phyloP scores from a whole-genome alignment of 2,797 vertebrate genomes.

The Emydoidea blandingii region DNA sequence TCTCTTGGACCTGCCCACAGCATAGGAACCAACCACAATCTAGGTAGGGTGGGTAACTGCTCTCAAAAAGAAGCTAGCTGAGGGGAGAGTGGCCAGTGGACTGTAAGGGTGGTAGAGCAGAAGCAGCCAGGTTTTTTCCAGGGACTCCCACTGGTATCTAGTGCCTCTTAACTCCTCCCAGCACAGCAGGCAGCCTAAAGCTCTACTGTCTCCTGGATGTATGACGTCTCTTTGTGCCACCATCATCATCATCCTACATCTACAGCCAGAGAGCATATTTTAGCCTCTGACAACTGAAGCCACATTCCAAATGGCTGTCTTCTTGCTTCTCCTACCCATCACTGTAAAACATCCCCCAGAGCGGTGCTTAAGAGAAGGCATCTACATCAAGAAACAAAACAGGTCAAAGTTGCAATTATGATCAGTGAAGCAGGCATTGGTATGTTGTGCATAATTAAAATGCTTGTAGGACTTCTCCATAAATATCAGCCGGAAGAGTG shows the following conservation, averaged over 20 bases:
- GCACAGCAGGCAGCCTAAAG: not conserved
- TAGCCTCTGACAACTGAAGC: slow-evolving; percentile 15
- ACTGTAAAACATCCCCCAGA: slow-evolving; percentile 64
- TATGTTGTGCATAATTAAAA: slow-evolving; percentile 76
- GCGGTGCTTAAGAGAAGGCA: slow-evolving; percentile 61
- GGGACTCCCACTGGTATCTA: not conserved
- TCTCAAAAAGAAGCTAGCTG: fast-evolving
- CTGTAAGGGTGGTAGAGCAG: not conserved
- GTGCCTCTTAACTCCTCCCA: not conserved
- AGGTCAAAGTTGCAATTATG: slow-evolving; percentile 74
- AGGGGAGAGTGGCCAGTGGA: not conserved
- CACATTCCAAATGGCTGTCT: not conserved
- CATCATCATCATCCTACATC: not conserved
- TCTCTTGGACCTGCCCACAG: not conserved
- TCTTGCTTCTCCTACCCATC: slow-evolving; percentile 5
- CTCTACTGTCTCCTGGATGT: not conserved
- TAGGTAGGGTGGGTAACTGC: not conserved
- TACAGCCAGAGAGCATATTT: not conserved
- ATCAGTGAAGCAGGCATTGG: slow-evolving; percentile 75
- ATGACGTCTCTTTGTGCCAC: not conserved
- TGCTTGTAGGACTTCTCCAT: slow-evolving; percentile 71
- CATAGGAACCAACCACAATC: not conserved
- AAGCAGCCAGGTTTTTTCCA: not conserved
- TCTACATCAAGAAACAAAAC: slow-evolving; percentile 79
- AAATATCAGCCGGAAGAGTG: slow-evolving; percentile 69